Base-by-base conservation (phyloP, 2,113 vertebrate species). In the Eubucco bourcierii region DNA sequence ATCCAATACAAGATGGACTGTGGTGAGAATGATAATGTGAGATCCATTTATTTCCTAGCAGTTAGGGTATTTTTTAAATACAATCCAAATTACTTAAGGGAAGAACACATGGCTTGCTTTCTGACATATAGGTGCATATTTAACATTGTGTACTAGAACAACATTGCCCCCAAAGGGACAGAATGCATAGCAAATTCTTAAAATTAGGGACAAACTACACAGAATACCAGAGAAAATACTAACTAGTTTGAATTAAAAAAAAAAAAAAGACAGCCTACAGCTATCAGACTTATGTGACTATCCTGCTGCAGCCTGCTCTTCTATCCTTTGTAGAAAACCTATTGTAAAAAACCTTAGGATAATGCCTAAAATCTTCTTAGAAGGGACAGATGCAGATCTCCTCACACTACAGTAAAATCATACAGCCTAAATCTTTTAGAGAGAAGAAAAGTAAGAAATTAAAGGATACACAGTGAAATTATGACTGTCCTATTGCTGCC, bases 231-330 rank as follows among this genome's bases (percentile, higher is more conserved):
- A 65, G 17, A 68, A 87, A 71, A 80, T 4, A 11, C 50, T 58
- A 78, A 34, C 13, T 50, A 80, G 34, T 23, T 67, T 41, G 27
- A 84, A 84, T 44, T 37, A 8, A 8, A 37, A 37, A 37, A 75
- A 8, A 37, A 37, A 37, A 75, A 89, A 79, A 46, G 24, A 31
- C 14, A 86, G 10, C 24, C 76, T 33, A 28, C 17, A 63, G 55
- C 20, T 41, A 25, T 50, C 64, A 80, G 50, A 70, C 16, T 3
- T 12, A 56, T 1, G 2, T 0, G 0, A 50, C 7, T 12, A 34
- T 21, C 19, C 29, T 86, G 31, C 53, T 74, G 33, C 56, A 76
- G 71, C 47, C 34, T 53, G 63, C n/a, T 37, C 10, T 44, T 61
- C 58, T 70, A 8, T 66, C 65, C 27, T 29, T 34, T 63, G 31